Conservation (phyloP, 1,140 invertebrate species). For the Cotesia glomerata region DNA sequence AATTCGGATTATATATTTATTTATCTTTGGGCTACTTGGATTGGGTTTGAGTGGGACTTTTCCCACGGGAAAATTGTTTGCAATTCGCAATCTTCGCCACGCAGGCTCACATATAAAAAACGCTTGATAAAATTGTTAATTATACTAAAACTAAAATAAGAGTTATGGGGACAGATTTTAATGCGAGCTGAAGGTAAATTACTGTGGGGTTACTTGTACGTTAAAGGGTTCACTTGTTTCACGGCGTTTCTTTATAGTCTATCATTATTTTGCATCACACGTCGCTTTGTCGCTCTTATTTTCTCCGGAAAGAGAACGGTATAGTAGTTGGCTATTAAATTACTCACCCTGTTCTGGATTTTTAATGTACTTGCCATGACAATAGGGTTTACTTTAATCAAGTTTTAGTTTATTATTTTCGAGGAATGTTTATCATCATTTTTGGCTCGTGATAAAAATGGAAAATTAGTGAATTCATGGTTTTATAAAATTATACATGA, state of each 20-base stretch:
- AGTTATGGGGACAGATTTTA: too few species aligned
- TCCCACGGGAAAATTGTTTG: slow-evolving; percentile 1
- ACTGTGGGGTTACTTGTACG: slow-evolving; percentile 34
- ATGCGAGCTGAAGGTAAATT: slow-evolving; percentile 33
- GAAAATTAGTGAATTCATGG: too few species aligned
- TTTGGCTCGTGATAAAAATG: too few species aligned
- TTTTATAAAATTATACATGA: too few species aligned
- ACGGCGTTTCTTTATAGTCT: neutral
- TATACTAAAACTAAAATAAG: too few species aligned
- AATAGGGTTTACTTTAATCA: too few species aligned
- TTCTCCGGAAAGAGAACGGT: neutral
- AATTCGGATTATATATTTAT: neutral
- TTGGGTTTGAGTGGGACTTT: neutral
- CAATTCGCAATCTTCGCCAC: neutral
- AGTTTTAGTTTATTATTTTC: too few species aligned
- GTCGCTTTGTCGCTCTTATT: neutral
- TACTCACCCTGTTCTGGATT: too few species aligned
- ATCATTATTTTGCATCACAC: neutral
- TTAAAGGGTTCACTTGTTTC: slow-evolving; percentile 23
- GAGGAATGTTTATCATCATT: too few species aligned
- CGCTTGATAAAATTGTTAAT: neutral
- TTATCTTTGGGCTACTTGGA: neutral
- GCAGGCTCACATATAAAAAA: slow-evolving; percentile 42
- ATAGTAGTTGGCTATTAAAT: too few species aligned
- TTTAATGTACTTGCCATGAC: too few species aligned